Conservation (phyloP, 2,797 vertebrate species). For the Chelidonichthys spinosus region DNA sequence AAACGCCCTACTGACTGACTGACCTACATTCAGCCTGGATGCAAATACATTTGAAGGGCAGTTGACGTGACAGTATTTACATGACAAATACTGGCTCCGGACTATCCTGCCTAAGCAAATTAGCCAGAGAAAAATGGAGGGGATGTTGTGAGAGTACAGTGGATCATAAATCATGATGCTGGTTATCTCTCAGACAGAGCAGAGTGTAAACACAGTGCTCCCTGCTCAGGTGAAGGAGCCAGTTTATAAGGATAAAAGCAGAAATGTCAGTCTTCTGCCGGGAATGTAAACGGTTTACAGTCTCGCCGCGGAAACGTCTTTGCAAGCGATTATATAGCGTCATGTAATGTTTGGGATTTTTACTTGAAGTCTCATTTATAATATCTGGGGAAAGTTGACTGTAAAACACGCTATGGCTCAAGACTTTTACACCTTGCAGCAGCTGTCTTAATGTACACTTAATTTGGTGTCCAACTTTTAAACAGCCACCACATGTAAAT, state of each 20-base stretch:
- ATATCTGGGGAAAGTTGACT: background rate
- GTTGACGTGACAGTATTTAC: constrained; percentile 66
- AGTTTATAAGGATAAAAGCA: background rate
- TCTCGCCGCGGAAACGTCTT: background rate
- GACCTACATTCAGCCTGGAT: constrained; percentile 47
- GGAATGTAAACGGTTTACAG: constrained; percentile 31
- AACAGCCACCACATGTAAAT: background rate
- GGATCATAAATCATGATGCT: background rate
- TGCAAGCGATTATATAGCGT: background rate
- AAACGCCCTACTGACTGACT: constrained; percentile 45
- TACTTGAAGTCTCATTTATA: constrained; percentile 4
- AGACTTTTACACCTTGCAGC: background rate
- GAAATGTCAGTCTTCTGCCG: background rate
- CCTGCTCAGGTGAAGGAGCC: constrained; percentile 15
- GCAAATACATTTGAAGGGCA: constrained; percentile 67
- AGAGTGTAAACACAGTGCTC: constrained; percentile 22
- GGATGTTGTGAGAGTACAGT: fast-evolving
- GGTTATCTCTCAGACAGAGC: constrained; percentile 9
- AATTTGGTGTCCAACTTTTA: background rate
- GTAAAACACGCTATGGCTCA: background rate
- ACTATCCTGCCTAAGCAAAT: constrained; percentile 14
- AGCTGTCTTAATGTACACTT: background rate
- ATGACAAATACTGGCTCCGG: constrained; percentile 47
- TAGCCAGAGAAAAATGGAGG: background rate
- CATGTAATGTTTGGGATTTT: constrained; percentile 8